A percentile compares a stretch with the other conserved stretches of the same genome.
phyloP scores from a whole-genome alignment of 2,113 vertebrate species.

The Indicator maculatus region DNA sequence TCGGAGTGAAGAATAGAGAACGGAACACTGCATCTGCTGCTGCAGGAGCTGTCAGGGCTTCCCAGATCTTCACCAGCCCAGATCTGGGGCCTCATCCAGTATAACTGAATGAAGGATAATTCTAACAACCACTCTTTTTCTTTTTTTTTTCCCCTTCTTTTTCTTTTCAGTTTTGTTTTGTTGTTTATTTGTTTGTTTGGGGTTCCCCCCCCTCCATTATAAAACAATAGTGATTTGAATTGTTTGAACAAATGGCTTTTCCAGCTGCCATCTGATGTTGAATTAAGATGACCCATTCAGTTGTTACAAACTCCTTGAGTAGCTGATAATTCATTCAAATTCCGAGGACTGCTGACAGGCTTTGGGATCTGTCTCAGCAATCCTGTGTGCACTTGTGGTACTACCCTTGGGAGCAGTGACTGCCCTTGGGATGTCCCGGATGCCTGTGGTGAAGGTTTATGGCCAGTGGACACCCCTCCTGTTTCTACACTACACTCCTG shows the following conservation, averaged over 20 bases:
- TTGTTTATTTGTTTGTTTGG: too few relatives aligned
- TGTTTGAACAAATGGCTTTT: constrained; percentile 76
- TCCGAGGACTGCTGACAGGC: constrained; percentile 63
- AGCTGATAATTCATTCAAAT: constrained; percentile 57
- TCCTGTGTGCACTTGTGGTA: constrained; percentile 24
- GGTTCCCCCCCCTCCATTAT: constrained; percentile 23
- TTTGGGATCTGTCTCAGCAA: constrained; percentile 77
- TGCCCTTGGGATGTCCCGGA: constrained; percentile 29
- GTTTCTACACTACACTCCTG: constrained; percentile 1
- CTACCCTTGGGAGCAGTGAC: constrained; percentile 43
- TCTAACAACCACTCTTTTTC: constrained; percentile 65
- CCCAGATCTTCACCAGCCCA: constrained; percentile 56
- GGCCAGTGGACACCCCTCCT: constrained; percentile 6
- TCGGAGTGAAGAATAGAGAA: constrained; percentile 84
- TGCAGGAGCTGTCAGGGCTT: constrained; percentile 67
- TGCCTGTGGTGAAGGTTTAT: constrained; percentile 43
- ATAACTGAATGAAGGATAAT: constrained; percentile 76
- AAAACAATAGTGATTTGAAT: constrained; percentile 72
- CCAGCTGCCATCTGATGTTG: constrained; percentile 58
- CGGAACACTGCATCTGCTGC: constrained; percentile 11
- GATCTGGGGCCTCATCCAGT: constrained; percentile 53
- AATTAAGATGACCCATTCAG: constrained; percentile 61
- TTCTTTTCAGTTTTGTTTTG: background rate
- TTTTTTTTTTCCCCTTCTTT: background rate
- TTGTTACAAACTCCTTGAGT: constrained; percentile 40